These are phyloP conservation scores for Aspidiotus rigidus DNA, from an alignment of 2,888 invertebrate species.

Conservation along the genomic window DNA sequence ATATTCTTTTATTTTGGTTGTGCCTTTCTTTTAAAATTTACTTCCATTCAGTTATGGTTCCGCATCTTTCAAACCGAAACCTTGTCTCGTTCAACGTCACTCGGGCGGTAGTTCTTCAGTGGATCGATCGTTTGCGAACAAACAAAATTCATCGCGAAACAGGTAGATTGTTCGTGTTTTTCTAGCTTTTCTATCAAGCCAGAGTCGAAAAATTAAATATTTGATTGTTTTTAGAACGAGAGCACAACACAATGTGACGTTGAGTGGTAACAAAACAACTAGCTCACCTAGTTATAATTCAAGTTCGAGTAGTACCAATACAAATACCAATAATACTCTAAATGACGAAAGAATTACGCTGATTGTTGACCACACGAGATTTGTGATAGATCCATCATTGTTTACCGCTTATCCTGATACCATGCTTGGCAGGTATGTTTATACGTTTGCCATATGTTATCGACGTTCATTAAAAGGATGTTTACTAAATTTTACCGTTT, in stretches of 20 bases:
- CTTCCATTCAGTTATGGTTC: constrained; percentile 52
- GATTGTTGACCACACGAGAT: constrained; percentile 92
- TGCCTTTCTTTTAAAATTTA: constrained; percentile 37
- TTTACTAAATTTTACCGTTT: constrained; percentile 36
- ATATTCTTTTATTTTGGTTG: neutral
- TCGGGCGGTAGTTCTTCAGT: constrained; percentile 45
- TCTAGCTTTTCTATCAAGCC: neutral
- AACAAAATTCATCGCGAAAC: constrained; percentile 44
- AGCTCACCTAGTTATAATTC: constrained; percentile 7
- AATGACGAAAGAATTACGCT: constrained; percentile 73
- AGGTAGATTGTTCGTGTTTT: constrained; percentile 41
- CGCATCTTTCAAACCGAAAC: constrained; percentile 53
- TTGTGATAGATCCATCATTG: constrained; percentile 84
- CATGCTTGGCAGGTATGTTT: constrained; percentile 71
- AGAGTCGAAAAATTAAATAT: neutral
- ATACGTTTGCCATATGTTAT: neutral
- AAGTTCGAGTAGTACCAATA: neutral
- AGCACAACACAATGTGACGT: neutral
- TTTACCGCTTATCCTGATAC: constrained; percentile 95
- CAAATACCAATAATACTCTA: constrained; percentile 34
- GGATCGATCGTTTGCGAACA: constrained; percentile 48
- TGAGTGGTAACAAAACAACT: constrained; percentile 10
- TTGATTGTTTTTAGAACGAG: neutral
- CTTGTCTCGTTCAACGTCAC: constrained; percentile 54
- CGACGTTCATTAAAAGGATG: neutral